A percentile compares a stretch with the other conserved stretches of the same genome.
Evolutionary conservation across 2,888 invertebrate genomes (phyloP).

Genomic region (Boloria euphrosyne): DNA sequence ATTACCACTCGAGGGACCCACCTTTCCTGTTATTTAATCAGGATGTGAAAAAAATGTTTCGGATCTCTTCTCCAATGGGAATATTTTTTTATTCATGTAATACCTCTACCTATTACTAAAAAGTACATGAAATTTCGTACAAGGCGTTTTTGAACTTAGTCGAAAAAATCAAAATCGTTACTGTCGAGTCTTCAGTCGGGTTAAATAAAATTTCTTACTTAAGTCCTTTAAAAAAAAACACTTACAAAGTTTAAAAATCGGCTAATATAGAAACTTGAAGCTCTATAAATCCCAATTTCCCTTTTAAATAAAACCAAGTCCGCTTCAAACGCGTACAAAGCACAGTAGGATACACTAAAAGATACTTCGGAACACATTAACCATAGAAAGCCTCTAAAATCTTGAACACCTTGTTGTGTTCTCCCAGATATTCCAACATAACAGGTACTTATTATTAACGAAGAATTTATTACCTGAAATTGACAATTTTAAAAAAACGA

Average conservation of each 20-base stretch:
- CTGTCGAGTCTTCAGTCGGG: not conserved
- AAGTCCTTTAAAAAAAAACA: slow-evolving; percentile 24
- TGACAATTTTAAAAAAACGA: slow-evolving; percentile 1
- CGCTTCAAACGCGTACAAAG: slow-evolving; percentile 67
- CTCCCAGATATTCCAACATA: slow-evolving; percentile 68
- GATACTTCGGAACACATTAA: slow-evolving; percentile 75
- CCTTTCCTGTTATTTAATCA: no score
- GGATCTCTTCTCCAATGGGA: no score
- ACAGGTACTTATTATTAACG: slow-evolving; percentile 66
- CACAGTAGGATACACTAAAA: slow-evolving; percentile 72
- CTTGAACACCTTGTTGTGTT: slow-evolving; percentile 74
- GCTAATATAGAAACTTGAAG: slow-evolving; percentile 70
- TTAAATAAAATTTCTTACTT: not conserved
- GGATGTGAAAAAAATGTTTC: no score
- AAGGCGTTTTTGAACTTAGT: no score
- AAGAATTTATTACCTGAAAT: slow-evolving; percentile 65
- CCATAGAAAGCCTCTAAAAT: slow-evolving; percentile 75
- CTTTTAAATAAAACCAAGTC: slow-evolving; percentile 70
- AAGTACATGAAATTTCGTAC: no score
- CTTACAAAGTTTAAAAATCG: slow-evolving; percentile 65
- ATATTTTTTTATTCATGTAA: no score
- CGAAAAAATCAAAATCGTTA: no score
- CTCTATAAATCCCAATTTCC: slow-evolving; percentile 69
- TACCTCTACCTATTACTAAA: no score
- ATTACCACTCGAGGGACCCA: no score